Percentiles rank a stretch among this genome's conserved stretches.
These are phyloP conservation scores for Pseudochirops corinnae DNA, from an alignment of 2,797 vertebrate species.

Conservation along the genomic window DNA sequence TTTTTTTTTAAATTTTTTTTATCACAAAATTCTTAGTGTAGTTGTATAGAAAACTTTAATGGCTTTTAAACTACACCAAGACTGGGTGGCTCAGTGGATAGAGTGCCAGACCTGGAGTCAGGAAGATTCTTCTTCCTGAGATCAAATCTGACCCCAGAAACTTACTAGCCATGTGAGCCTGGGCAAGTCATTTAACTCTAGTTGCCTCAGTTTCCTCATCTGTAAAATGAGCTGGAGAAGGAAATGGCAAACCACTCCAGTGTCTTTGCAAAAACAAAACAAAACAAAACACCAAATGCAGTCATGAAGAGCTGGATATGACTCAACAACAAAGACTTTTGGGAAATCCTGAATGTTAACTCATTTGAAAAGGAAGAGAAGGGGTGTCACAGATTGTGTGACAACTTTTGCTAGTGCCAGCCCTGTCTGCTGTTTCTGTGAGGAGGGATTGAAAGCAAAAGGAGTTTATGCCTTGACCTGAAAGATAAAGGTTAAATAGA, in stretches of 20 bases:
- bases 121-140: neutral
- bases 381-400: neutral
- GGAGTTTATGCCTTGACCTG: neutral
- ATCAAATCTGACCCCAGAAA: neutral
- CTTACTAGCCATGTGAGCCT: neutral
- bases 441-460: conserved; percentile 33
- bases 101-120: neutral
- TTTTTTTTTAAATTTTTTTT: neutral
- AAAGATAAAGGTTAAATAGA: neutral
- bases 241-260: neutral
- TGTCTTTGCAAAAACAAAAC: neutral
- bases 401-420: neutral
- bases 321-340: neutral
- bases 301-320: neutral
- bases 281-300: neutral
- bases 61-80: neutral
- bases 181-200: neutral
- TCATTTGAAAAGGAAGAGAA: neutral
- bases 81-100: neutral
- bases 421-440: neutral
- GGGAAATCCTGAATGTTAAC: neutral
- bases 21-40: neutral
- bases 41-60: neutral
- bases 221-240: neutral
- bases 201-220: neutral